Evolutionary conservation across 2,797 vertebrate species (phyloP), one percentile per base, ranked within the genome.

Genomic region (Bovichtus variegatus): DNA sequence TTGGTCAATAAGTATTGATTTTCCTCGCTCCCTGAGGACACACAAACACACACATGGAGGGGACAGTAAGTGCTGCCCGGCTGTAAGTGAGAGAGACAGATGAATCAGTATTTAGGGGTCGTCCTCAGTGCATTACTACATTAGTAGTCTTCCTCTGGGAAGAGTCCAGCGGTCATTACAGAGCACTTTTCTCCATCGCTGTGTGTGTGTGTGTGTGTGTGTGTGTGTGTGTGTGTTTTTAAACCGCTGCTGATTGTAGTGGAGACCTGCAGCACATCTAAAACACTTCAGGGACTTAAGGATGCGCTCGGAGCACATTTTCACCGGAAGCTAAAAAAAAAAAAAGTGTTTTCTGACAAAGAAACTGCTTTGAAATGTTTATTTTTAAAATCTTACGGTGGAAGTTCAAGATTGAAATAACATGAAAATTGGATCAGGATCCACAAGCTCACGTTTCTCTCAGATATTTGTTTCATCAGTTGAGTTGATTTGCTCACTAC

Each of bases 91-190:
- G 73, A 23, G 68, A 83, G 80, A 84, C 36, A 0, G 74, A 75
- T 79, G 77, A 80, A 71, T 74, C 59, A 41, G 67, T 83, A 58
- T 82, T 84, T 82, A 74, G 81, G 10, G 73, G 70, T 77, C 72
- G 38, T 87, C 85, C 49, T 77, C 51, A 23, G 61, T 82, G 66
- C 85, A 46, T 82, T 80, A 84, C 76, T 80, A 25, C 74, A 70
- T 82, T 73, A 84, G 80, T 15, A 3, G 67, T n/a, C 54, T 29
- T 75, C 79, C 77, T 76, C 27, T 57, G 83, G 82, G 77, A 71
- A 21, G 41, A 2, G 63, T 43, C 5, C 2, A 15, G 25, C 47
- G 0, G 58, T 50, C 71, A 58, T 84, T 71, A 77, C 59, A 0
- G 59, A 62, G 62, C 74, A 66, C 78, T 79, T 66, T 67, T 10